Evolutionary conservation across 2,113 vertebrate species (phyloP).

Genomic region (Eptesicus fuscus): DNA sequence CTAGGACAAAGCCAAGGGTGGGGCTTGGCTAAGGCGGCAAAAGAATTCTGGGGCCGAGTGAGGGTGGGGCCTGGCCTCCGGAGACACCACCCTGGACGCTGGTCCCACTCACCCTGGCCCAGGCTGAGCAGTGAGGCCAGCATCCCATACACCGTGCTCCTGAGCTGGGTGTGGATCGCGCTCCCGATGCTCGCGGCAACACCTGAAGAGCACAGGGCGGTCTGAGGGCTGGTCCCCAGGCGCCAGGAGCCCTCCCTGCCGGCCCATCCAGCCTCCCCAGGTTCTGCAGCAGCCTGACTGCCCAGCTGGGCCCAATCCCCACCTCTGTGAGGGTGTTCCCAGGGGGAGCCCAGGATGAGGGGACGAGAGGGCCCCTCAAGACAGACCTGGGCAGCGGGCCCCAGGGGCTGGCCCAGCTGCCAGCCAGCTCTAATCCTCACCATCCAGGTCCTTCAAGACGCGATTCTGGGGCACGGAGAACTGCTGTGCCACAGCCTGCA

Average conservation of each 20-base stretch:
- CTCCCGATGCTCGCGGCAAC: conserved; percentile 11
- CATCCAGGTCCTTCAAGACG: conserved; percentile 66
- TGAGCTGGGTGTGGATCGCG: conserved; percentile 42
- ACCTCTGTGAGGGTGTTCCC: background rate
- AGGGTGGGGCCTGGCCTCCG: background rate
- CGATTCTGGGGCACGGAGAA: conserved; percentile 68
- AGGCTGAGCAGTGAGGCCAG: conserved; percentile 51
- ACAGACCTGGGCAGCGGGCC: background rate
- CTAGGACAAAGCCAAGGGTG: background rate
- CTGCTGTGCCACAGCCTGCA: conserved; percentile 55
- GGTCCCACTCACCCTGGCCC: conserved; percentile 61
- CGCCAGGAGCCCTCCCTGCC: background rate
- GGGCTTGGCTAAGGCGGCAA: background rate
- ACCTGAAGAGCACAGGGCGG: conserved; percentile 34
- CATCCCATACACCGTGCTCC: conserved; percentile 5
- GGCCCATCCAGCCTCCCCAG: background rate
- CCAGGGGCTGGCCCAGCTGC: background rate
- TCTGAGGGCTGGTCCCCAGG: background rate
- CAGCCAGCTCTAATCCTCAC: conserved; percentile 40
- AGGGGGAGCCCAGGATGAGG: background rate
- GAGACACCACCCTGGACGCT: background rate
- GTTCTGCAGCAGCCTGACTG: background rate
- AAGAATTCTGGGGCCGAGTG: background rate
- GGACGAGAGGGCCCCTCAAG: background rate
- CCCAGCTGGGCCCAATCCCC: background rate